Percentiles rank a stretch among this genome's conserved stretches.
Evolutionary conservation across 64 coral and sea anemone species (phyloP).

Genomic region (Montipora capricornis): DNA sequence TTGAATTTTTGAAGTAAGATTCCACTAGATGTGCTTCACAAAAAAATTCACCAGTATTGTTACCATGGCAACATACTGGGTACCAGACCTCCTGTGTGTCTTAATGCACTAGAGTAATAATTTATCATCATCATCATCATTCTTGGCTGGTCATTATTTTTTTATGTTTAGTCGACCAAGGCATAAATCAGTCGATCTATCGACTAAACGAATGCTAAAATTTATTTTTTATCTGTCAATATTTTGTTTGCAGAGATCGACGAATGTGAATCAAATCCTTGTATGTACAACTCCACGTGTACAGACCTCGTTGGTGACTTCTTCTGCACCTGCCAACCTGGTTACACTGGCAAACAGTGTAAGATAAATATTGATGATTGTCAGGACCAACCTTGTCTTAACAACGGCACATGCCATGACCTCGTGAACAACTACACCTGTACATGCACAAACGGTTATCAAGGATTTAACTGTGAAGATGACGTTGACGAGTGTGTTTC

Average conservation of each 20-base stretch:
- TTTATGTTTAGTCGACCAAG: no score
- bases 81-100: no score
- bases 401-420: constrained; percentile 75
- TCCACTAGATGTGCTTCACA: no score
- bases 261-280: constrained; percentile 72
- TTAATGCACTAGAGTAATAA: no score
- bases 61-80: no score
- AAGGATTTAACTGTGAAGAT: constrained; percentile 56
- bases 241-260: constrained; percentile 57
- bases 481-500: constrained; percentile 27
- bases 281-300: constrained; percentile 47
- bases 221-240: background rate
- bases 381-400: constrained; percentile 65
- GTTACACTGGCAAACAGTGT: constrained; percentile 68
- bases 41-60: no score
- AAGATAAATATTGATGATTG: constrained; percentile 74
- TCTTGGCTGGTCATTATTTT: no score
- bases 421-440: constrained; percentile 74
- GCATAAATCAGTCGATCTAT: background rate
- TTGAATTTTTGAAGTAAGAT: no score
- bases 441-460: constrained; percentile 52
- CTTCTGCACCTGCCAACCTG: constrained; percentile 49
- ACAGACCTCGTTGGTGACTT: constrained; percentile 61
- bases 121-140: no score
- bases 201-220: background rate